Conservation (phyloP, 1,140 invertebrate genomes). For the Pygmarrhopalites habei region DNA sequence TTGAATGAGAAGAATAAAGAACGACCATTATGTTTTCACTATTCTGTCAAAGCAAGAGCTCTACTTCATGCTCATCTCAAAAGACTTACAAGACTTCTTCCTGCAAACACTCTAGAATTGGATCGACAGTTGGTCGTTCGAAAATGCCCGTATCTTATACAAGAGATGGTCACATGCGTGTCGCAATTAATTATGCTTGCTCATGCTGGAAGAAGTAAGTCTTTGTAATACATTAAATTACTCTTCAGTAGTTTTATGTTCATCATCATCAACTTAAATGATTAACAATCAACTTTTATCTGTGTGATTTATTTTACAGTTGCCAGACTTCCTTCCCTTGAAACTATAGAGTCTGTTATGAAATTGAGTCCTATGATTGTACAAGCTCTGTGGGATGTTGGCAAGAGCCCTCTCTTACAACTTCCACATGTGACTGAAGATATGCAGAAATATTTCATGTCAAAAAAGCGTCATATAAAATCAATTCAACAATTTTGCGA, state of each 20-base stretch:
- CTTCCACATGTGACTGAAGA: constrained; percentile 92
- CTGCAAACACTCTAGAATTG: constrained; percentile 70
- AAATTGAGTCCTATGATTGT: constrained; percentile 93
- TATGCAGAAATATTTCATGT: constrained; percentile 81
- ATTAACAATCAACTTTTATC: background rate
- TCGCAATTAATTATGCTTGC: constrained; percentile 87
- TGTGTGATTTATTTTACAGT: too few species aligned
- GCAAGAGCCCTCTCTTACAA: constrained; percentile 71
- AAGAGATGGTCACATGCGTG: constrained; percentile 94
- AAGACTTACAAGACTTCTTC: constrained; percentile 70
- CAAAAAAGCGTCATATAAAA: constrained; percentile 76
- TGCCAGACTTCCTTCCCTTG: constrained; percentile 72
- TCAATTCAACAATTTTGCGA: constrained; percentile 81
- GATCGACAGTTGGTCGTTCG: constrained; percentile 81
- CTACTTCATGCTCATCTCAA: constrained; percentile 89
- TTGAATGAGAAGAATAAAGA: constrained; percentile 94
- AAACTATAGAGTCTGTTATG: constrained; percentile 97
- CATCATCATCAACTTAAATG: too few species aligned
- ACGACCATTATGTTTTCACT: constrained; percentile 81
- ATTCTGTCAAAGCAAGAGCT: constrained; percentile 92
- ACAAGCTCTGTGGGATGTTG: constrained; percentile 90
- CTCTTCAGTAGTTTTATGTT: too few species aligned
- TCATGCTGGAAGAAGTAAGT: constrained; percentile 77
- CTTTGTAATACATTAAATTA: too few species aligned
- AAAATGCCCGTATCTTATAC: constrained; percentile 90